A percentile compares a stretch with the other conserved stretches of the same genome.
Evolutionary conservation across 2,888 invertebrate species (phyloP).

Genomic region (Apoda limacodes): DNA sequence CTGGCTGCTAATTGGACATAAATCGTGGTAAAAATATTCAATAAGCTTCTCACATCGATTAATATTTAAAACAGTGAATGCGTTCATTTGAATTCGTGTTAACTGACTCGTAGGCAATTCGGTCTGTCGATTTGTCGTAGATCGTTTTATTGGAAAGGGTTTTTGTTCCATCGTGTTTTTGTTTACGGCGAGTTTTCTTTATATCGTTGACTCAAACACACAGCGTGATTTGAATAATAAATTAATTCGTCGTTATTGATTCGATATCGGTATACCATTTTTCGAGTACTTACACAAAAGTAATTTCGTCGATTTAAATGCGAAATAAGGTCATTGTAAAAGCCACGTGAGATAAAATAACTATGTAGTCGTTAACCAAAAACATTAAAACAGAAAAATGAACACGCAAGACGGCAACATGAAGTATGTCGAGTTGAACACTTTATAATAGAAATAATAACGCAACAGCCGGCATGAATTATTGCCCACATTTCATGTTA

Average conservation of each 20-base stretch:
- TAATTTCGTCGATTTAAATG: no score
- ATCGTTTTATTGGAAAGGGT: constrained; percentile 31
- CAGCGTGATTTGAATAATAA: constrained; percentile 2
- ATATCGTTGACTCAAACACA: constrained; percentile 13
- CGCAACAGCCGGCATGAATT: constrained; percentile 58
- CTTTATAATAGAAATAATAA: constrained; percentile 66
- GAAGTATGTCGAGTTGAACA: constrained; percentile 55
- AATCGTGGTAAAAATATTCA: constrained; percentile 63
- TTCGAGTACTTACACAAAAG: no score
- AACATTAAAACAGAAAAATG: constrained; percentile 31
- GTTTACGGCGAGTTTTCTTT: constrained; percentile 17
- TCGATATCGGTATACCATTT: no score
- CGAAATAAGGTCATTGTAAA: no score
- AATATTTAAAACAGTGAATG: constrained; percentile 51
- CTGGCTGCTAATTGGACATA: constrained; percentile 64
- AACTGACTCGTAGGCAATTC: constrained; percentile 50
- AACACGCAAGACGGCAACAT: constrained; percentile 48
- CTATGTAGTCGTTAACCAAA: no score
- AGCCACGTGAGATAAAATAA: no score
- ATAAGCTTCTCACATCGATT: constrained; percentile 62
- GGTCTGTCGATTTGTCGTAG: constrained; percentile 43
- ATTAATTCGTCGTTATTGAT: not conserved
- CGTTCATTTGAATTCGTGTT: constrained; percentile 55
- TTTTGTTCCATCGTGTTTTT: constrained; percentile 33
- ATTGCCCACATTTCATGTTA: constrained; percentile 68